Evolutionary conservation across 1,140 invertebrate genomes (phyloP).

Genomic region (Eriosoma lanigerum): DNA sequence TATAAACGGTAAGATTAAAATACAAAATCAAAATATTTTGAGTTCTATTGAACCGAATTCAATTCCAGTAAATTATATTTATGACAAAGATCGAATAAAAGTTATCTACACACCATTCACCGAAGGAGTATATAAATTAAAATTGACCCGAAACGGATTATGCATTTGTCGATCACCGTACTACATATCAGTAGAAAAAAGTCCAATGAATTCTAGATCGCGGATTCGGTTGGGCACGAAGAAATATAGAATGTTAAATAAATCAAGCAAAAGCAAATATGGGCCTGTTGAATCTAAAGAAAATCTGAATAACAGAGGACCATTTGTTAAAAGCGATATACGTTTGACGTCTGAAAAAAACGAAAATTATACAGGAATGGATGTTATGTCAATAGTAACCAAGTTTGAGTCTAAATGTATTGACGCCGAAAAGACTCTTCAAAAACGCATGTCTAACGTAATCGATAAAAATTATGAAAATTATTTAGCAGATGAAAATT

Average conservation of each 20-base stretch:
- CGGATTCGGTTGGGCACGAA: background rate
- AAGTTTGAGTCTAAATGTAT: conserved; percentile 25
- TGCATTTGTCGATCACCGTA: conserved; percentile 27
- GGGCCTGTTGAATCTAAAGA: background rate
- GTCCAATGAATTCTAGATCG: background rate
- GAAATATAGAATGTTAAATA: background rate
- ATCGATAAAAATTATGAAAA: background rate
- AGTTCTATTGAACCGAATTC: background rate
- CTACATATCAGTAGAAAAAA: conserved; percentile 34
- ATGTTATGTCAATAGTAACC: conserved; percentile 36
- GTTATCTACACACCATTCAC: conserved; percentile 6
- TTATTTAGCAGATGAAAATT: background rate
- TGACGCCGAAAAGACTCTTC: background rate
- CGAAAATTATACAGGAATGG: background rate
- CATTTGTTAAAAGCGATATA: background rate
- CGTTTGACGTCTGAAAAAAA: background rate
- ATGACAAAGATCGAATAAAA: conserved; percentile 26
- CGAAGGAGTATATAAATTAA: conserved; percentile 19
- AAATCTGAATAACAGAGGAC: background rate
- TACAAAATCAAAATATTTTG: background rate
- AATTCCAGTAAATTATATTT: background rate
- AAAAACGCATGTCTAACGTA: too few relatives aligned
- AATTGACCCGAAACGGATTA: background rate
- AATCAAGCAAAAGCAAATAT: background rate
- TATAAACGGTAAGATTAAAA: background rate